Conservation (phyloP, 2,113 vertebrate genomes). For the Spheniscus mendiculus region DNA sequence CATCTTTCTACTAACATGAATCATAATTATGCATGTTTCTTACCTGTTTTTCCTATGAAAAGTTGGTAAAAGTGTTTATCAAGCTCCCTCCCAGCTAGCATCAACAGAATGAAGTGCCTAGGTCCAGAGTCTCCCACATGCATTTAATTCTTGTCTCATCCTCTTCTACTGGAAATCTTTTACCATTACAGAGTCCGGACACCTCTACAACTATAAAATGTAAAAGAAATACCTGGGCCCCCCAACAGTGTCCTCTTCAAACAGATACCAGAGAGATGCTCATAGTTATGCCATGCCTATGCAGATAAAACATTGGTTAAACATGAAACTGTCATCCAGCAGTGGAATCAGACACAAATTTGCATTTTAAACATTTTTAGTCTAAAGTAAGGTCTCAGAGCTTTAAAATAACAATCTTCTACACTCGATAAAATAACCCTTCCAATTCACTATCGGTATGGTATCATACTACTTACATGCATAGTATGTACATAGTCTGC, state of each 20-base stretch:
- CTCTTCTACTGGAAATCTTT: slow-evolving; percentile 68
- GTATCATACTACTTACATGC: not conserved
- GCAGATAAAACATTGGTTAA: slow-evolving; percentile 52
- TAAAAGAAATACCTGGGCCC: slow-evolving; percentile 73
- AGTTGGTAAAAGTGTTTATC: slow-evolving; percentile 52
- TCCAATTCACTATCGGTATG: not conserved
- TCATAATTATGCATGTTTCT: not conserved
- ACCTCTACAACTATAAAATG: slow-evolving; percentile 73
- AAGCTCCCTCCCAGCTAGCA: slow-evolving; percentile 63
- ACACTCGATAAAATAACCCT: not conserved
- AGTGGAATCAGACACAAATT: not conserved
- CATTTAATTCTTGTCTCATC: slow-evolving; percentile 62
- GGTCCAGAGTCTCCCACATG: slow-evolving; percentile 64
- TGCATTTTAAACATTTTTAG: not conserved
- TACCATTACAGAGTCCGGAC: slow-evolving; percentile 61
- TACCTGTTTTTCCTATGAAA: slow-evolving; percentile 59
- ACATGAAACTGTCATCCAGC: slow-evolving; percentile 27
- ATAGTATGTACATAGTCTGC: not conserved
- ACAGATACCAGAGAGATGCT: slow-evolving; percentile 51
- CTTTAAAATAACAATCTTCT: not conserved
- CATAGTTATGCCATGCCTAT: slow-evolving; percentile 57
- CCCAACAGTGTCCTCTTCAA: slow-evolving; percentile 68
- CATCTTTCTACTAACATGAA: not conserved
- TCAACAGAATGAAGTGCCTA: slow-evolving; percentile 60
- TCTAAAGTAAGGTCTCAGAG: not conserved